phyloP scores from a whole-genome alignment of 2,113 vertebrate species.

The Ailurus styani region DNA sequence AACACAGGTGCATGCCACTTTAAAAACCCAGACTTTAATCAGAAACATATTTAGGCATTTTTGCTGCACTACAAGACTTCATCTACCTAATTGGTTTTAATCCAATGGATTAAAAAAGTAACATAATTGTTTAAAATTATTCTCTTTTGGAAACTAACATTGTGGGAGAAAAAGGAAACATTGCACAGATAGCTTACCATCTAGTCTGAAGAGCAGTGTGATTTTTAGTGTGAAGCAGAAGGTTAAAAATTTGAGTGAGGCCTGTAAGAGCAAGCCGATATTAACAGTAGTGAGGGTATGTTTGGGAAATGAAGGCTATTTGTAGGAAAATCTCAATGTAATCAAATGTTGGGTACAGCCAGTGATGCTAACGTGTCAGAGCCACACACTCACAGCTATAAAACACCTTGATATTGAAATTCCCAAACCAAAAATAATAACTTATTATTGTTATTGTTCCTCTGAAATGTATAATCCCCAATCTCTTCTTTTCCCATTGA shows the following conservation, averaged over 20 bases:
- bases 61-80: not conserved
- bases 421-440: conserved; percentile 37
- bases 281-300: not conserved
- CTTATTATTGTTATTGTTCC: not conserved
- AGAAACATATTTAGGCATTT: not conserved
- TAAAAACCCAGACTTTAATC: not conserved
- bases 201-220: not conserved
- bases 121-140: not conserved
- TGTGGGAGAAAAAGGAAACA: not conserved
- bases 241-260: not conserved
- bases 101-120: not conserved
- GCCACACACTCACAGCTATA: not conserved
- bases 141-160: not conserved
- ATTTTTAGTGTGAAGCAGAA: not conserved
- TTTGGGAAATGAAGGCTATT: not conserved
- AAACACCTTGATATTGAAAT: conserved; percentile 50
- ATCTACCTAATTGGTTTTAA: not conserved
- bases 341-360: conserved; percentile 14
- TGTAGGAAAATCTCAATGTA: conserved; percentile 22
- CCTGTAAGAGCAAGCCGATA: not conserved
- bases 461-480: conserved; percentile 23
- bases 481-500: not conserved
- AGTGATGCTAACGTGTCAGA: not conserved
- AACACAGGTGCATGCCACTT: not conserved
- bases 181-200: not conserved